Conservation (phyloP, 2,888 invertebrate genomes). For the Aphodius sticticus region DNA sequence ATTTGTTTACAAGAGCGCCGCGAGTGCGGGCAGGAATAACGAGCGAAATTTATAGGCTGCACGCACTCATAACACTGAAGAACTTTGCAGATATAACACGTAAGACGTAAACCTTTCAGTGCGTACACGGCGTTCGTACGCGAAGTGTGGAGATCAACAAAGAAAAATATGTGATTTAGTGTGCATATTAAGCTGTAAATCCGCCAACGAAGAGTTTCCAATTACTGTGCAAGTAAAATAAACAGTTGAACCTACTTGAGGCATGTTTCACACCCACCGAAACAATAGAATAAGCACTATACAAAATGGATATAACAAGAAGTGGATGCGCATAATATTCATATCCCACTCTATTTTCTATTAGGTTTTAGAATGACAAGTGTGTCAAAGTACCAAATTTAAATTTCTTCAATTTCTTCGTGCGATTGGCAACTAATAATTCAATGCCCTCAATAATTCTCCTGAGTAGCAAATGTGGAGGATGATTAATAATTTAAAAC, state of each 20-base stretch:
- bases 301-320: too few relatives aligned
- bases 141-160: not conserved
- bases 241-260: not conserved
- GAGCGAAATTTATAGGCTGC: not conserved
- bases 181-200: not conserved
- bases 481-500: too few relatives aligned
- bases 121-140: not conserved
- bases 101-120: not conserved
- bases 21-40: not conserved
- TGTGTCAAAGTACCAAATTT: too few relatives aligned
- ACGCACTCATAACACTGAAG: not conserved
- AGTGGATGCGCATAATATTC: too few relatives aligned
- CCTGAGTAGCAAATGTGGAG: too few relatives aligned
- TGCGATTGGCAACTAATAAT: too few relatives aligned
- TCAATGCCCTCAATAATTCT: too few relatives aligned
- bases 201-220: not conserved
- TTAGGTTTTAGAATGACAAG: too few relatives aligned
- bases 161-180: not conserved
- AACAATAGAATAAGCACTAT: not conserved
- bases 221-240: not conserved
- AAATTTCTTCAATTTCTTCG: too few relatives aligned
- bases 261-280: not conserved
- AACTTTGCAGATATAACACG: not conserved
- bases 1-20: not conserved
- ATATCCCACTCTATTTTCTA: too few relatives aligned